Evolutionary conservation across 2,888 invertebrate genomes (phyloP).

Genomic region (Drosophila limbata): DNA sequence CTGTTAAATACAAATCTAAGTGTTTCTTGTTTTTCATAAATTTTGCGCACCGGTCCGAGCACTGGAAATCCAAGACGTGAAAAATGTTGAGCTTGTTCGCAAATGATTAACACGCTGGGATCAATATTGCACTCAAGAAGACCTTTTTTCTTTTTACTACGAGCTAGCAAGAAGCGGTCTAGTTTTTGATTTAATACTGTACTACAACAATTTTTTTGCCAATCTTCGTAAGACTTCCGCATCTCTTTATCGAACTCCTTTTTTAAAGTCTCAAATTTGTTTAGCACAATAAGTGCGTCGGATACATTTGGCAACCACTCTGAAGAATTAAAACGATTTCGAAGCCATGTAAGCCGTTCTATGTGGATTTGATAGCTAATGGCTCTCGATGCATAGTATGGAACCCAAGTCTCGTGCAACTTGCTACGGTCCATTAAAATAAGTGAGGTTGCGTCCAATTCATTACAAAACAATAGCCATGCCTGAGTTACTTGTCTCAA

Average conservation of each 20-base stretch:
- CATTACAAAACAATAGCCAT: conserved; percentile 91
- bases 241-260: conserved; percentile 84
- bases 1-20: conserved; percentile 89
- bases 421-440: conserved; percentile 88
- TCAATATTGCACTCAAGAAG: conserved; percentile 93
- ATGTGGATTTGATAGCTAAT: conserved; percentile 89
- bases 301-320: conserved; percentile 92
- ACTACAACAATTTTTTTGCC: conserved; percentile 88
- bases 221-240: conserved; percentile 86
- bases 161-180: conserved; percentile 90
- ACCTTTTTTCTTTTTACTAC: conserved; percentile 88
- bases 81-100: conserved; percentile 91
- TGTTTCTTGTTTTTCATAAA: conserved; percentile 88
- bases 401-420: conserved; percentile 88
- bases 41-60: conserved; percentile 88
- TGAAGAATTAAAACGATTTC: conserved; percentile 89
- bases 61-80: conserved; percentile 90
- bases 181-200: conserved; percentile 87
- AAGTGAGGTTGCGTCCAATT: conserved; percentile 90
- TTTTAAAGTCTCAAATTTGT: conserved; percentile 86
- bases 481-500: conserved; percentile 89
- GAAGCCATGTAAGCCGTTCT: conserved; percentile 87
- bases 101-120: conserved; percentile 88
- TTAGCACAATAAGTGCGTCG: conserved; percentile 87
- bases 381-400: conserved; percentile 91